Evolutionary conservation across 2,797 vertebrate species (phyloP), one percentile per base, ranked within the genome.

Genomic region (Sylvilagus floridanus): DNA sequence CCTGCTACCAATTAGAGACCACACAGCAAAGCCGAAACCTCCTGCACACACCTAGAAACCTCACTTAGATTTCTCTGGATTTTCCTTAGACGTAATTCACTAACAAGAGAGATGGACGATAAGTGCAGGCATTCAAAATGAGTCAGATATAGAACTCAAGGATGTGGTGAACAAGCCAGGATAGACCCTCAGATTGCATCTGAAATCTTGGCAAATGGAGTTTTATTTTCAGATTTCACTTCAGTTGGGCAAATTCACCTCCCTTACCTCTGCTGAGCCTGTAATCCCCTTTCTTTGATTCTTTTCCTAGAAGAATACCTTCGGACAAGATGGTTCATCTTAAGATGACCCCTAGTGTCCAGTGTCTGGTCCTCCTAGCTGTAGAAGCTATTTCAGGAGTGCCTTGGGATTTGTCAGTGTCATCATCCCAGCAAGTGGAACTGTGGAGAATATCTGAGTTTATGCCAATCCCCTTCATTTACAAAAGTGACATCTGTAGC

Each of bases 61-160:
- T 19, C 73, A 7, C 30, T 52, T 60, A 37, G 6, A 22, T 78
- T 62, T 42, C 57, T 82, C 76, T 87, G n/a, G 54, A 52, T 93
- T 93, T 94, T 83, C 76, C 69, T 72, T 82, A 82, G 78, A 93
- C 93, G 73, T 65, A 84, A 54, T 65, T 92, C 60, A 57, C 60
- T 72, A 63, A 72, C 12, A 50, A 17, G 32, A 78, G 19, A 65
- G 57, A 90, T 1, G 16, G 32, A 87, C 77, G 16, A 85, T 76
- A 28, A 78, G 69, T 84, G 75, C 42, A 86, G 75, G 57, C 42
- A 73, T 79, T 52, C 57, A 57, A 26, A 90, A 72, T 73, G 69
- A 95, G 57, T 81, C 65, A 81, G 72, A 77, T 42, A 17, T 14
- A 82, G 69, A 93, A 60, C 11, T 52, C 57, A 35, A 35, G 11